Evolutionary conservation across 2,797 vertebrate species (phyloP).

Genomic region (Dendrocincla tyrannina): DNA sequence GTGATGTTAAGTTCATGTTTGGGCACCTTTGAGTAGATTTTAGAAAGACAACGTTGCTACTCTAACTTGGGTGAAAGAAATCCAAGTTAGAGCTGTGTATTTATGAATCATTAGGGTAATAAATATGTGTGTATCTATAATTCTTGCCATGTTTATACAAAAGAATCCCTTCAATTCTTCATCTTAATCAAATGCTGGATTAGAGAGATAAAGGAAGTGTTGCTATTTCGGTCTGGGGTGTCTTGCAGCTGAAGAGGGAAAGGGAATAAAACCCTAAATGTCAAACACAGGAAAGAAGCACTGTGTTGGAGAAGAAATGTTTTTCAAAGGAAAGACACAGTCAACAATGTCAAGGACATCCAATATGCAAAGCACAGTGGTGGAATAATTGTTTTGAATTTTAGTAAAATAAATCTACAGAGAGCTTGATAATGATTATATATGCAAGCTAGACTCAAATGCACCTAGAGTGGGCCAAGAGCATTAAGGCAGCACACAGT

Average conservation of each 20-base stretch:
- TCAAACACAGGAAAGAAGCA: not conserved
- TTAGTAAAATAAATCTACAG: not conserved
- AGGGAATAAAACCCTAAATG: not conserved
- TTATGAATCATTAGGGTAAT: not conserved
- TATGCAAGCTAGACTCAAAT: not conserved
- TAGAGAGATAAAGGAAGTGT: not conserved
- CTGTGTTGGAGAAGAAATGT: not conserved
- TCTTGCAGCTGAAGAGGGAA: not conserved
- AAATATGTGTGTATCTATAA: accelerated
- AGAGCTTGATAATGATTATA: not conserved
- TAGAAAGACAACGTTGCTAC: not conserved
- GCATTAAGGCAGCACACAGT: not conserved
- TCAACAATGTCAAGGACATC: not conserved
- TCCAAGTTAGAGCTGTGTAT: not conserved
- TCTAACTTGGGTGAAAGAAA: not conserved
- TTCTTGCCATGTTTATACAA: not conserved
- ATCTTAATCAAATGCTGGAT: not conserved
- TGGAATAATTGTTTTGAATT: not conserved
- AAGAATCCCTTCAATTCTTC: not conserved
- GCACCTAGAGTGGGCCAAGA: not conserved
- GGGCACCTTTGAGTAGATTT: not conserved
- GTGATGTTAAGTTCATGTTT: not conserved
- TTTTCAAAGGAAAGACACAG: not conserved
- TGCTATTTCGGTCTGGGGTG: not conserved
- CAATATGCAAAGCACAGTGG: not conserved